Conservation (phyloP, 2,888 invertebrate species). For the Clivina fossor region DNA sequence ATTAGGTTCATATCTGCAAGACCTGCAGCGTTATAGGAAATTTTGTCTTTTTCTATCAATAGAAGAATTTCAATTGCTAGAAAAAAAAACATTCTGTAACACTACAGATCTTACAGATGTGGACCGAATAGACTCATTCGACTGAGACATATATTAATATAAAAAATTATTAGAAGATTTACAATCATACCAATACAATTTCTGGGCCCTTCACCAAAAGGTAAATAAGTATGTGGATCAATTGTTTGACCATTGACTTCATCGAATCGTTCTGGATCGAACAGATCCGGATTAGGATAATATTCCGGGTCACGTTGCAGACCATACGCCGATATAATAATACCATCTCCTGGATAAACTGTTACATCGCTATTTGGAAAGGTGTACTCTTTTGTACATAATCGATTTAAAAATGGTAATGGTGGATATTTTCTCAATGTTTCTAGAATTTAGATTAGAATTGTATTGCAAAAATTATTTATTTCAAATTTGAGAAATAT, state of each 20-base stretch:
- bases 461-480: too few species aligned
- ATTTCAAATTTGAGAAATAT: too few species aligned
- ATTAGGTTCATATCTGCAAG: too few species aligned
- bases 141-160: too few species aligned
- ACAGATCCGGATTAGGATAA: slow-evolving; percentile 30
- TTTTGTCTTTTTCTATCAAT: too few species aligned
- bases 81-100: too few species aligned
- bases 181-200: slow-evolving; percentile 30
- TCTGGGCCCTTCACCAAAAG: slow-evolving; percentile 33
- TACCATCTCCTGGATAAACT: slow-evolving; percentile 10
- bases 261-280: slow-evolving; percentile 33
- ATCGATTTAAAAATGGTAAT: slow-evolving; percentile 23
- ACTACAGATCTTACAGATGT: too few species aligned
- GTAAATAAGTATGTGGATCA: slow-evolving; percentile 22
- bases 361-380: slow-evolving; percentile 26
- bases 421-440: slow-evolving; percentile 30
- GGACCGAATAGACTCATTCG: too few species aligned
- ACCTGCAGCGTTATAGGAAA: too few species aligned
- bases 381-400: slow-evolving; percentile 21
- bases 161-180: too few species aligned
- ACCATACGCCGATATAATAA: slow-evolving; percentile 26
- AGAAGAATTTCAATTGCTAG: too few species aligned
- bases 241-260: slow-evolving; percentile 14
- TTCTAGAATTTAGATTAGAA: slow-evolving; percentile 21
- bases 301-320: slow-evolving; percentile 28